These are phyloP conservation scores for Ia io DNA, from an alignment of 2,113 vertebrate genomes.

Conservation along the genomic window DNA sequence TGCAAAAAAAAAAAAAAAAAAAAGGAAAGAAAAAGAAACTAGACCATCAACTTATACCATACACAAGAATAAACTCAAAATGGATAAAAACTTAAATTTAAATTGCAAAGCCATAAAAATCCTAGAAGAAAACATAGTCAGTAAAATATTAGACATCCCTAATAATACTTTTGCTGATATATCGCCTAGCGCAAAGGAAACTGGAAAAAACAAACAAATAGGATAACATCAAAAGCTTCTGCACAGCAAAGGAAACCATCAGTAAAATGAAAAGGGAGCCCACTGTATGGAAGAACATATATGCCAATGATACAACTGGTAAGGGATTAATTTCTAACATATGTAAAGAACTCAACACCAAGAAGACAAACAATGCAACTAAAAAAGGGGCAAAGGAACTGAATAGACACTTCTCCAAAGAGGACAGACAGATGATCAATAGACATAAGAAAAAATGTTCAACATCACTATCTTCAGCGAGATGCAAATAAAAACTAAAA, in stretches of 20 bases:
- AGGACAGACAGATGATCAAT: not conserved
- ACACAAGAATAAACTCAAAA: not conserved
- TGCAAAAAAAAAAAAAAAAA: too few species aligned
- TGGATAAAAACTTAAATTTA: not conserved
- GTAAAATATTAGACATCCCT: not conserved
- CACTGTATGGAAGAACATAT: too few species aligned
- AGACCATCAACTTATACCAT: not conserved
- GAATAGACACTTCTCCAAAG: not conserved
- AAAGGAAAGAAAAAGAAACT: too few species aligned
- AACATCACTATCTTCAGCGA: not conserved
- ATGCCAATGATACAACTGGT: not conserved
- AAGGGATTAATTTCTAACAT: not conserved
- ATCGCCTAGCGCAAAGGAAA: not conserved
- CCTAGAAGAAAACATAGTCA: not conserved
- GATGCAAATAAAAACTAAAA: not conserved
- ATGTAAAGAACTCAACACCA: not conserved
- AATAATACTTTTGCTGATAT: not conserved
- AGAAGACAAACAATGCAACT: not conserved
- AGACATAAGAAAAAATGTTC: not conserved
- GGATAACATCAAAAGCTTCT: not conserved
- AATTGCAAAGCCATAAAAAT: not conserved
- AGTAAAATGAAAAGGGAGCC: too few species aligned
- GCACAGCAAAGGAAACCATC: not conserved
- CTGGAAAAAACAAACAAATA: not conserved
- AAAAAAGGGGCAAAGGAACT: not conserved